phyloP scores from a whole-genome alignment of 1,140 invertebrate species.

The Zaprionus davidi region DNA sequence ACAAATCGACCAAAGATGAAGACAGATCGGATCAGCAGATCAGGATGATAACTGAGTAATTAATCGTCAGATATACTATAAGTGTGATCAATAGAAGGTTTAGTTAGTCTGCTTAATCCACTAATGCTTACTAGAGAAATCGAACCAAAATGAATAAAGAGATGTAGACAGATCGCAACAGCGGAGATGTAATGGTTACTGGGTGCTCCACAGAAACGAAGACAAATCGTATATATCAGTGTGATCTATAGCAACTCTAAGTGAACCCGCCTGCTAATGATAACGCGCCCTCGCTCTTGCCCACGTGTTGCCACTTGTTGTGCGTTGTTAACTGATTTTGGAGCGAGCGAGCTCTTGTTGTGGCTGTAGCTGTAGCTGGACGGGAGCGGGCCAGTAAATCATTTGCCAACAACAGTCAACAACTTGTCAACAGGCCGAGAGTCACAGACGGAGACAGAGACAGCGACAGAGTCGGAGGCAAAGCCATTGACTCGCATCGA shows the following conservation, averaged over 20 bases:
- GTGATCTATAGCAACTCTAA: not conserved
- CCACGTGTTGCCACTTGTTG: slow-evolving; percentile 51
- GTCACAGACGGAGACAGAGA: slow-evolving; percentile 9
- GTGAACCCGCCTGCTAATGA: not conserved
- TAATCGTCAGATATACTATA: no score
- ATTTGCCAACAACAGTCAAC: slow-evolving; percentile 72
- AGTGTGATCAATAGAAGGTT: no score
- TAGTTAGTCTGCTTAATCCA: no score
- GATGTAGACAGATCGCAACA: not conserved
- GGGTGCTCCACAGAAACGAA: not conserved
- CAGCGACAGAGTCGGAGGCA: slow-evolving; percentile 3
- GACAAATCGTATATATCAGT: not conserved
- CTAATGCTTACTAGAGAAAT: no score
- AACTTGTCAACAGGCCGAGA: slow-evolving; percentile 69
- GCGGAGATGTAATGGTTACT: not conserved
- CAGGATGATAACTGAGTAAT: no score
- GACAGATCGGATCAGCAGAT: no score
- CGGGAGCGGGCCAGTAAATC: slow-evolving; percentile 63
- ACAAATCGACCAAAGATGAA: no score
- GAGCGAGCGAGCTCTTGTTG: slow-evolving; percentile 18
- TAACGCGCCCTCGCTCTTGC: slow-evolving; percentile 10
- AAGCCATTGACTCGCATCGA: slow-evolving; percentile 51
- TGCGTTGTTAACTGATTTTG: slow-evolving; percentile 50
- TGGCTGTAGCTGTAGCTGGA: slow-evolving; percentile 15
- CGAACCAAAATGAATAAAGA: not conserved